Conservation (phyloP, 2,888 invertebrate genomes). For the Drosophila mimica region DNA sequence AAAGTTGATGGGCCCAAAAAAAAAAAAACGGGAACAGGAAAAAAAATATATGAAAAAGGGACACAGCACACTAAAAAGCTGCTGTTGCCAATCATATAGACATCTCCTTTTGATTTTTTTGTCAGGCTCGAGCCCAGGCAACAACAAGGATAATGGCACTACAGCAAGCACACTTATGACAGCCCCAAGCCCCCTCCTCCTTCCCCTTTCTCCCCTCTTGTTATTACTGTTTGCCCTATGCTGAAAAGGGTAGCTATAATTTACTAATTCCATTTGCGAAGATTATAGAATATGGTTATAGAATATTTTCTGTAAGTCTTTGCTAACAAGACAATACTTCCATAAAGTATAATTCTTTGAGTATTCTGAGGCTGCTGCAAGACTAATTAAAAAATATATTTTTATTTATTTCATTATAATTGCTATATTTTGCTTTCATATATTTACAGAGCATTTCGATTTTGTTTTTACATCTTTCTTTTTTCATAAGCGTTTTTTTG, state of each 20-base stretch:
- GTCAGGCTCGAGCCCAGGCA: conserved; percentile 44
- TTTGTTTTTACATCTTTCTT: conserved; percentile 9
- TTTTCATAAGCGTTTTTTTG: conserved; percentile 1
- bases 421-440: background rate
- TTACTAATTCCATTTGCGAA: background rate
- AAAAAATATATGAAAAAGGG: conserved; percentile 50
- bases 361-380: background rate
- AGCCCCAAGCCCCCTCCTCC: conserved; percentile 25
- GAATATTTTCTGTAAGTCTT: background rate
- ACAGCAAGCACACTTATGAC: conserved; percentile 58
- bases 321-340: background rate
- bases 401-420: background rate
- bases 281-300: background rate
- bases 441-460: conserved; percentile 9
- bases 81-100: conserved; percentile 79
- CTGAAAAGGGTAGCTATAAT: conserved; percentile 12
- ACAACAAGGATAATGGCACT: conserved; percentile 62
- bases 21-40: background rate
- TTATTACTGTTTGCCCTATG: conserved; percentile 25
- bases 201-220: conserved; percentile 13
- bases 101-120: conserved; percentile 36
- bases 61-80: conserved; percentile 71
- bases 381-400: background rate
- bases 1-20: conserved; percentile 55
- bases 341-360: background rate